Evolutionary conservation across 2,888 invertebrate species (phyloP), one percentile per base, ranked within the genome.

Genomic region (Linyphia triangularis): DNA sequence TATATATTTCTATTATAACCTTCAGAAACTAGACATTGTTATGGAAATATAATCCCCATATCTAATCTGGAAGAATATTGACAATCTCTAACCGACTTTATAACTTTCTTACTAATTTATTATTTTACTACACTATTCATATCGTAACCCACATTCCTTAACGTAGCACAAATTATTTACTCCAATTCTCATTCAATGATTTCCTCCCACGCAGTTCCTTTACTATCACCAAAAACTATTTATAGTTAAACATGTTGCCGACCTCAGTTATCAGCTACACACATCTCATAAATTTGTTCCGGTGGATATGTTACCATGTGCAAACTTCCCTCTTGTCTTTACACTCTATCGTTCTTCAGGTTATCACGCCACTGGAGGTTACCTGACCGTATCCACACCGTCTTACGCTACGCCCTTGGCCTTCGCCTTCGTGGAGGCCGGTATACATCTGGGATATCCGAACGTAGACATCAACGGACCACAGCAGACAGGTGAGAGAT

Each of bases 281-380:
- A 40, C 40, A 40, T n/a, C 16, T 5, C 51, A 16, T 51, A 51
- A 51, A 51, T 51, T 51, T n/a, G 51, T 51, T 51, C 51, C 51
- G 51, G 51, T 16, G 16, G n/a, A n/a, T 16, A n/a, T 9, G 51
- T 51, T 51, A 51, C n/a, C n/a, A n/a, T 51, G n/a, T 51, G 51
- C 51, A n/a, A n/a, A 16, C n/a, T 51, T 51, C 51, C n/a, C 51
- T 51, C 16, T 51, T 40, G 13, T 13, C 5, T n/a, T 51, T 51
- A 33, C 9, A 9, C 33, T n/a, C 13, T 51, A n/a, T n/a, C 6
- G n/a, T 79, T 37, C 16, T 28, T n/a, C 73, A 90, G 90, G 90
- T 51, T 91, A 91, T 78, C 91, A 91, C 73, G 81, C 88, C 19
- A 90, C 86, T 16, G 91, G 91, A 51, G 91, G 91, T 22, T 88